Evolutionary conservation across 2,888 invertebrate species (phyloP).

Genomic region (Brachyopa scutellaris): DNA sequence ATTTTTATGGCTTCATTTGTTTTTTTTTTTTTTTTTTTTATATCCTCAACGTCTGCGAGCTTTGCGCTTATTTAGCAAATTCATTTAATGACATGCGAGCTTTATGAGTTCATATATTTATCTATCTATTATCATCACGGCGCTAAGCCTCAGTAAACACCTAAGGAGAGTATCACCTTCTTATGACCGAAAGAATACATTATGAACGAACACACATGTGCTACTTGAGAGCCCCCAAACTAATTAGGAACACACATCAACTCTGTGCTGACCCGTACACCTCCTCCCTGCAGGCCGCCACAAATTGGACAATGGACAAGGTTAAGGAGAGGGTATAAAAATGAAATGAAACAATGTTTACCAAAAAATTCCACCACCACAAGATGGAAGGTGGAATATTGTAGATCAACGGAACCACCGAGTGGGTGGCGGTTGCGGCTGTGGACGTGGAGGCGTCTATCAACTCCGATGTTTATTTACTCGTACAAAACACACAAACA

Average conservation of each 20-base stretch:
- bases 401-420: slow-evolving; percentile 3
- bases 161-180: slow-evolving; percentile 27
- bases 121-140: slow-evolving; percentile 11
- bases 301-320: slow-evolving; percentile 1
- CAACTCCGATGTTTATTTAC: neutral
- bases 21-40: neutral
- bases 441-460: neutral
- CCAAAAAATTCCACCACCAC: slow-evolving; percentile 19
- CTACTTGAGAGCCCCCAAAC: slow-evolving; percentile 20
- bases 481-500: neutral
- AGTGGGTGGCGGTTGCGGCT: neutral
- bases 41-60: neutral
- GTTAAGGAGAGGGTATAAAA: slow-evolving; percentile 20
- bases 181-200: neutral
- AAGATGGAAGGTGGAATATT: neutral
- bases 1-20: neutral
- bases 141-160: slow-evolving; percentile 27
- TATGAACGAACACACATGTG: neutral
- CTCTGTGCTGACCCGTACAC: neutral
- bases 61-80: slow-evolving; percentile 3
- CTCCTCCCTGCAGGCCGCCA: neutral
- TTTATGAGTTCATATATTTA: slow-evolving; percentile 15
- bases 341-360: slow-evolving; percentile 7
- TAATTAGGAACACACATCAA: slow-evolving; percentile 43
- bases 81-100: slow-evolving; percentile 8